Percentiles rank a stretch among this genome's conserved stretches.
Conservation (phyloP, 2,797 vertebrate species). For the Labroides dimidiatus region DNA sequence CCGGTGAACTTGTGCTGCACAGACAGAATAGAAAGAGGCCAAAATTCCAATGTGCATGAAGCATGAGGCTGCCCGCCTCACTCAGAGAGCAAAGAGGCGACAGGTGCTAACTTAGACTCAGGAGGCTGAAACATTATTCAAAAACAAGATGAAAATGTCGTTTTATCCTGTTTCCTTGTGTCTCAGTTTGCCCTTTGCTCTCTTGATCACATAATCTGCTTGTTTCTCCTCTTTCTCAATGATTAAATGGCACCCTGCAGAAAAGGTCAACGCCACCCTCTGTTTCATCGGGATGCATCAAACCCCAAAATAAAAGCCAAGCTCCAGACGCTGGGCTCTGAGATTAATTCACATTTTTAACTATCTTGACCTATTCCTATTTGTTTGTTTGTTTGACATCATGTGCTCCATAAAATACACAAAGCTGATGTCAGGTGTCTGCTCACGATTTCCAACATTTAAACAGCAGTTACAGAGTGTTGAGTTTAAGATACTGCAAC, state of each 20-base stretch:
- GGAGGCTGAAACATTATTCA: not conserved
- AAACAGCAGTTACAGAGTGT: too few relatives aligned
- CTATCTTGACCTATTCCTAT: too few relatives aligned
- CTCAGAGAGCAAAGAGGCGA: not conserved
- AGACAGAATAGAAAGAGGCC: not conserved
- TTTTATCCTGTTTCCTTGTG: not conserved
- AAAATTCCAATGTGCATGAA: not conserved
- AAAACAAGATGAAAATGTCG: not conserved
- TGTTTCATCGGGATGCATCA: not conserved
- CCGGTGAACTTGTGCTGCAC: not conserved
- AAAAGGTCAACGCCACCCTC: not conserved
- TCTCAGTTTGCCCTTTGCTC: not conserved
- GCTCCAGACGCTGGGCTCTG: not conserved
- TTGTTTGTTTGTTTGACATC: too few relatives aligned
- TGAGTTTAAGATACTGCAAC: too few relatives aligned
- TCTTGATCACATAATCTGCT: not conserved
- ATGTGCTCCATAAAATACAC: too few relatives aligned
- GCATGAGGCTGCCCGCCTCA: too few relatives aligned
- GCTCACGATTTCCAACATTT: too few relatives aligned
- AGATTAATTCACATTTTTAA: not conserved
- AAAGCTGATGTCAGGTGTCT: too few relatives aligned
- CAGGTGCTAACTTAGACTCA: not conserved
- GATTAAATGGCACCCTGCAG: not conserved
- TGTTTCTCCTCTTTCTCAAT: not conserved
- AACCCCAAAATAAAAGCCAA: not conserved